A percentile compares a stretch with the other conserved stretches of the same genome.
Conservation (phyloP, 2,113 vertebrate species). For the Nerophis ophidion region DNA sequence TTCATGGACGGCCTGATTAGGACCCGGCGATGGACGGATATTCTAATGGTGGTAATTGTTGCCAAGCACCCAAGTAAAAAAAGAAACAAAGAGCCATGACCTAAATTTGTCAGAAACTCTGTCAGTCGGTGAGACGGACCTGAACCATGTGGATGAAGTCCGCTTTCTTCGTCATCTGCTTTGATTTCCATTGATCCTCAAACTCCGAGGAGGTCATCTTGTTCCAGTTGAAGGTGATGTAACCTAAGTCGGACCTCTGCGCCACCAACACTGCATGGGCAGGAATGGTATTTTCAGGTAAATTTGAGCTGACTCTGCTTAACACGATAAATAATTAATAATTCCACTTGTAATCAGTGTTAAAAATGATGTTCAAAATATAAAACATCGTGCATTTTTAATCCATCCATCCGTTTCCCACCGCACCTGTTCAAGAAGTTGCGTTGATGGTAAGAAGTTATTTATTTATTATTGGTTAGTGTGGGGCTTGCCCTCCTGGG, state of each 20-base stretch:
- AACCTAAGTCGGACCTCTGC: slow-evolving; percentile 71
- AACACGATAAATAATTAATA: no score
- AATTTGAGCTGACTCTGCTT: no score
- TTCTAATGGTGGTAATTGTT: slow-evolving; percentile 39
- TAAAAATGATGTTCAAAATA: no score
- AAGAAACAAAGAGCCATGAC: slow-evolving; percentile 29
- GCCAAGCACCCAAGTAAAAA: slow-evolving; percentile 3
- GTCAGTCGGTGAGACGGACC: slow-evolving; percentile 51
- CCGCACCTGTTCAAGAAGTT: no score
- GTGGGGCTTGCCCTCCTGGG: no score
- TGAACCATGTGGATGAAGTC: slow-evolving; percentile 97
- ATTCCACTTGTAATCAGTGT: no score
- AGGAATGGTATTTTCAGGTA: slow-evolving; percentile 2
- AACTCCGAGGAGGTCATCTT: slow-evolving; percentile 83
- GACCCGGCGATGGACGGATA: slow-evolving; percentile 25
- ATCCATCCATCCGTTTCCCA: no score
- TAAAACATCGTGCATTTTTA: no score
- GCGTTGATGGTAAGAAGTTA: no score
- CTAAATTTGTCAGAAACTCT: slow-evolving; percentile 37
- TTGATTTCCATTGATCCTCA: slow-evolving; percentile 73
- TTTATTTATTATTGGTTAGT: no score
- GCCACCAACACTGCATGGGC: slow-evolving; percentile 72
- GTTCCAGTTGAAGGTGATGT: slow-evolving; percentile 84
- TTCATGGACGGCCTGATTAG: slow-evolving; percentile 32
- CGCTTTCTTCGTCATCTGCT: slow-evolving; percentile 74